Percentiles rank a stretch among this genome's conserved stretches.
Conservation (phyloP, 2,888 invertebrate species). For the Nomada ferruginata region DNA sequence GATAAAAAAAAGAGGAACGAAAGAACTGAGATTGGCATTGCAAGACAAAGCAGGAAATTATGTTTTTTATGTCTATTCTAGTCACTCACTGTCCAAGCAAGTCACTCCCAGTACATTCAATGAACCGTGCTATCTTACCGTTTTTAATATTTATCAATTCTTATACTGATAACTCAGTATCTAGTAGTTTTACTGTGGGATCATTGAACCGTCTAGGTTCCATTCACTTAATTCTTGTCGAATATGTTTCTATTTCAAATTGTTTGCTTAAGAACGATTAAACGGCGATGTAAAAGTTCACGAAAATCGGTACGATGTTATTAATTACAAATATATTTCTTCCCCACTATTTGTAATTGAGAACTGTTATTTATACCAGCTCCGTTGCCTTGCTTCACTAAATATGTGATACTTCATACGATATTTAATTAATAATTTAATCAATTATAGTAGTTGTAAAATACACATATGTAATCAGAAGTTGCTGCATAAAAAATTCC, state of each 20-base stretch:
- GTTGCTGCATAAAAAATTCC: no score
- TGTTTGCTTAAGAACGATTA: background rate
- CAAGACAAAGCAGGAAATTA: background rate
- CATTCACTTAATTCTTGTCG: slow-evolving; percentile 6
- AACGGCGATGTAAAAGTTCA: background rate
- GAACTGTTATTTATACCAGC: no score
- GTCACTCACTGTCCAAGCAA: slow-evolving; percentile 6
- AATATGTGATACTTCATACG: no score
- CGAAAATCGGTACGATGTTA: no score
- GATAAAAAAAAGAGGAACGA: background rate
- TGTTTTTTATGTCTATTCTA: background rate
- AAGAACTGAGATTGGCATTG: background rate
- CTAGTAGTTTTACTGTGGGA: slow-evolving; percentile 31
- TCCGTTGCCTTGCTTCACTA: no score
- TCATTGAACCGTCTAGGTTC: slow-evolving; percentile 34
- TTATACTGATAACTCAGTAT: slow-evolving; percentile 58
- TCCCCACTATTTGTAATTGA: no score
- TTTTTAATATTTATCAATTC: slow-evolving; percentile 47
- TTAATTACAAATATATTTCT: no score
- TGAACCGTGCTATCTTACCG: slow-evolving; percentile 60
- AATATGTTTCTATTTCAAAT: background rate
- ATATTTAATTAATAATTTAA: no score
- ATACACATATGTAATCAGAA: no score
- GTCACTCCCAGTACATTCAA: slow-evolving; percentile 24
- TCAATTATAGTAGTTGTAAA: no score